Evolutionary conservation across 2,113 vertebrate species (phyloP), one percentile per base, ranked within the genome.

Genomic region (Amazona guildingii): DNA sequence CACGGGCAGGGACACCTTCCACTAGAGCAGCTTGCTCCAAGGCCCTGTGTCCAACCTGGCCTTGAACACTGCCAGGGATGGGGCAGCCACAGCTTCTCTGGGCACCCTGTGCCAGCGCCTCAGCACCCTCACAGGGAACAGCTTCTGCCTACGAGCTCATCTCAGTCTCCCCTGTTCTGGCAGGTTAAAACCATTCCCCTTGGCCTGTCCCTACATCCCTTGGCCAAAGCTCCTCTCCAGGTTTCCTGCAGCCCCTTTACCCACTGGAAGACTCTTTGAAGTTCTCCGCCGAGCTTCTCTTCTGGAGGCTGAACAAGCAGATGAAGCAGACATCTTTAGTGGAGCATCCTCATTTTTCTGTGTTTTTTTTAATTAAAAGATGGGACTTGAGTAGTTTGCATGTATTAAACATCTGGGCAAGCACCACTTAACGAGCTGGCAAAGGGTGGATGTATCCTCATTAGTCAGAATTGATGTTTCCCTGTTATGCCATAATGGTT

Each of bases 151-250:
- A 12, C 24, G 48, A 49, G 48, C 48, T 49, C 48, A 49, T 49
- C 51, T 52, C 51, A 17, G 27, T 5, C 54, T 55, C 54, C 54
- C 54, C 54, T 39, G 39, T 39, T 55, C 18, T 12, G 54, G 18
- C 54, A 33, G 54, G 19, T 59, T n/a, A 4, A n/a, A 59, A 20
- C 20, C 33, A 59, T 59, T n/a, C 20, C 55, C 20, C 20, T n/a
- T n/a, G 20, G 0, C 33, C 55, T 59, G 55, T 4, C 55, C 55
- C 33, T n/a, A 1, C 55, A n/a, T 1, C 33, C 55, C 33, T n/a
- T 59, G 33, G 23, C 55, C 55, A 9, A 21, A 57, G 55, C 55
- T 8, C 19, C 55, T n/a, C 31, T 57, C 33, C 57, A 59, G 33
- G 6, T 59, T 59, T 24, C 33, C 6, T 59, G 57, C 0, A 59